phyloP scores from a whole-genome alignment of 1,140 invertebrate genomes.

The Heliconius himera region DNA sequence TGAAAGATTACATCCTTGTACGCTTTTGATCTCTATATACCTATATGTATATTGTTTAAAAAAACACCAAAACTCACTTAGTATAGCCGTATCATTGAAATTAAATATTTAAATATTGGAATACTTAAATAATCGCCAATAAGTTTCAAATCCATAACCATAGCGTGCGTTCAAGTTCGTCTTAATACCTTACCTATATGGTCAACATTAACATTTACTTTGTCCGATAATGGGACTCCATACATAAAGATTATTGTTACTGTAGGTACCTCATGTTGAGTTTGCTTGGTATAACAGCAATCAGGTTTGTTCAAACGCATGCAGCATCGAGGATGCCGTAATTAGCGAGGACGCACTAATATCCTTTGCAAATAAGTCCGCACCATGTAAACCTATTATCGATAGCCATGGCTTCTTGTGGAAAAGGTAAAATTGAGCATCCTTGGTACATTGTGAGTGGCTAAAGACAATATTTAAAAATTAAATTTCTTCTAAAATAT shows the following conservation, averaged over 20 bases:
- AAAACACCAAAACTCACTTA: too few relatives aligned
- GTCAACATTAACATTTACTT: background rate
- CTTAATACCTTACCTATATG: background rate
- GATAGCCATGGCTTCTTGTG: background rate
- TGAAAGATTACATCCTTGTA: too few relatives aligned
- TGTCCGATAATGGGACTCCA: background rate
- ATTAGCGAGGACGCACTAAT: conserved; percentile 22
- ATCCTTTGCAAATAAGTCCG: conserved; percentile 10
- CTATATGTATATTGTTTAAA: too few relatives aligned
- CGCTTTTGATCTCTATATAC: too few relatives aligned
- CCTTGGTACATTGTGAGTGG: too few relatives aligned
- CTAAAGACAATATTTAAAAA: too few relatives aligned
- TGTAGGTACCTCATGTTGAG: background rate
- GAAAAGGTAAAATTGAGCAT: too few relatives aligned
- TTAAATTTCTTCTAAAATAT: too few relatives aligned
- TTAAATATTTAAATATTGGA: too few relatives aligned
- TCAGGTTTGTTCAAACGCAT: background rate
- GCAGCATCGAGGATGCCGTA: conserved; percentile 12
- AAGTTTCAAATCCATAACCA: background rate
- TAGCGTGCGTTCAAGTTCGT: too few relatives aligned
- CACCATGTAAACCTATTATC: background rate
- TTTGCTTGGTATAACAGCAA: background rate
- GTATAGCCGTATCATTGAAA: too few relatives aligned
- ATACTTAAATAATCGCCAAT: too few relatives aligned
- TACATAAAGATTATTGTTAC: background rate